These are phyloP conservation scores for Hestina assimilis DNA, from an alignment of 1,140 invertebrate genomes.

Conservation along the genomic window DNA sequence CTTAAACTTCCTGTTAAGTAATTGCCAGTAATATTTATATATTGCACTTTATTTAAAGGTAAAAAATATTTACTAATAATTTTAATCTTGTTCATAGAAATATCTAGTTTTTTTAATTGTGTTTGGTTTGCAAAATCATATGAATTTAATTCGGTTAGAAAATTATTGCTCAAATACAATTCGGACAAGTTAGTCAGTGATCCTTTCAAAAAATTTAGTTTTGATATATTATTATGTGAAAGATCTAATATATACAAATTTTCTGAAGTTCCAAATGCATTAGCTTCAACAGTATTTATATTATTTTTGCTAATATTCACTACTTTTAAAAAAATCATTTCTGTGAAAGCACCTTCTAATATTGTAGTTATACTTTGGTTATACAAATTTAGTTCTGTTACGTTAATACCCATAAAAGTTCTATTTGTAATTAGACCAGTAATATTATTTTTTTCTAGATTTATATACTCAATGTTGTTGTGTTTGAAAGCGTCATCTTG, in stretches of 20 bases:
- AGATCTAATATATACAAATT: constrained; percentile 44
- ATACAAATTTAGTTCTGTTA: constrained; percentile 41
- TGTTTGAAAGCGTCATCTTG: constrained; percentile 49
- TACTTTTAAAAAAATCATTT: constrained; percentile 31
- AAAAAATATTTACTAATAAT: constrained; percentile 43
- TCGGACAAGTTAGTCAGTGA: constrained; percentile 42
- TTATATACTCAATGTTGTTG: constrained; percentile 41
- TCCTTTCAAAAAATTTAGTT: constrained; percentile 43
- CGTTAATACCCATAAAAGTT: constrained; percentile 45
- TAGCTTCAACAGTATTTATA: constrained; percentile 38
- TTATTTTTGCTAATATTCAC: constrained; percentile 55
- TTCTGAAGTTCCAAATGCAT: constrained; percentile 34
- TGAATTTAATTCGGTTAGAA: constrained; percentile 29
- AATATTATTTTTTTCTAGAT: constrained; percentile 50
- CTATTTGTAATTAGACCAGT: constrained; percentile 35
- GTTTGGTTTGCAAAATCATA: constrained; percentile 41
- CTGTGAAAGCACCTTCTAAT: constrained; percentile 41
- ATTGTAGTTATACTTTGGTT: constrained; percentile 46
- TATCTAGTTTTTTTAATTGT: constrained; percentile 43
- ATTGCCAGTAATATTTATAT: constrained; percentile 53
- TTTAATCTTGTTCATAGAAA: constrained; percentile 51
- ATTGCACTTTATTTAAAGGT: constrained; percentile 52
- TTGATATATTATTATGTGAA: constrained; percentile 45
- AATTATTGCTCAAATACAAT: constrained; percentile 51
- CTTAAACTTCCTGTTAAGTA: constrained; percentile 37